Evolutionary conservation across 2,888 invertebrate genomes (phyloP), one percentile per base, ranked within the genome.

Genomic region (Tubiluchus corallicola): DNA sequence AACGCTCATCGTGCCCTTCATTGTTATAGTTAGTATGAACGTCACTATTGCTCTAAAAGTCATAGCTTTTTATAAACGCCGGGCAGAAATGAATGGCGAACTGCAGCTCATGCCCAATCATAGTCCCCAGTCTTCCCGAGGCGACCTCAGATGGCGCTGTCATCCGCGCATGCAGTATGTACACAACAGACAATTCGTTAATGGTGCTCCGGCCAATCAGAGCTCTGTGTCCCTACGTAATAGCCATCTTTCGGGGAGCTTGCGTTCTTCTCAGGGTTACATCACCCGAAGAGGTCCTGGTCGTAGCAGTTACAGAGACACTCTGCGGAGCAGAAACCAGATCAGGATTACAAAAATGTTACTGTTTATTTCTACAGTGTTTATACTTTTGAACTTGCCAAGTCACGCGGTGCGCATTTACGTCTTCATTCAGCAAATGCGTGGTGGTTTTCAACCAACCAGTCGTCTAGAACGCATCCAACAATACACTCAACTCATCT

Each of bases 361-460:
- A 39, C 49, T 57, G 3, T 51, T 54, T 1, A 54, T 57, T 0
- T 52, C 54, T n/a, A 40, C 53, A 3, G 54, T 57, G 3, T 57
- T 57, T 45, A 46, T 58, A 1, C 45, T 56, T 2, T 41, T 58
- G 16, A 57, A 57, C 41, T 40, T 58, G 4, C 58, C 58, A 2
- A 60, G 57, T 45, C 58, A 60, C 47, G 52, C 55, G 15, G 51
- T 57, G 21, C 49, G 57, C 13, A 51, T 57, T 2, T 54, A 55
- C 44, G 50, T 50, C 16, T 48, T 54, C 13, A 40, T 58, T 21
- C 46, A 54, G 5, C 50, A 52, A n/a, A 40, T 53, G 37, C 44
- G 53, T n/a, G 47, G 51, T 13, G 37, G 40, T 1, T 54, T 53
- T 40, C 38, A 38, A 15, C 51, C 54, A 3, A 49, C 55, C 0